Conservation (phyloP, 2,797 vertebrate species). For the Novumbra hubbsi region DNA sequence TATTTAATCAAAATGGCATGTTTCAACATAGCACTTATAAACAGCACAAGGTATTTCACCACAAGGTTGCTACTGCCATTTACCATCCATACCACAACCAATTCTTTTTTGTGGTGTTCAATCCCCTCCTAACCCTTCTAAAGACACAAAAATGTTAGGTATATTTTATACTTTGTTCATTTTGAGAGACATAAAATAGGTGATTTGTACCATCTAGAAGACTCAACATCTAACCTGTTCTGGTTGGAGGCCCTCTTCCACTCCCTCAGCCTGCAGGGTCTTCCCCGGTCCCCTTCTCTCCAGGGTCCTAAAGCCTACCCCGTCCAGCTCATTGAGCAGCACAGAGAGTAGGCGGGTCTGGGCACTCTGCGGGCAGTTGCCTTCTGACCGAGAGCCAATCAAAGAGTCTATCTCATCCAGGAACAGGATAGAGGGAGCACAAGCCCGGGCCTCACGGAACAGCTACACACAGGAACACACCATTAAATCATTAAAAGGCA, state of each 20-base stretch:
- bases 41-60: too few species aligned
- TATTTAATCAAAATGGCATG: too few species aligned
- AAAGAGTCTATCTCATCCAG: conserved; percentile 96
- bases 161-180: conserved; percentile 1
- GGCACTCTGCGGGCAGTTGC: conserved; percentile 64
- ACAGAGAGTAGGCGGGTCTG: conserved; percentile 89
- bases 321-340: conserved; percentile 96
- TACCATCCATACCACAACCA: too few species aligned
- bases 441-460: conserved; percentile 89
- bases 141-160: too few species aligned
- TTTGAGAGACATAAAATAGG: neutral
- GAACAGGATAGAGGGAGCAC: conserved; percentile 90
- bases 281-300: conserved; percentile 81
- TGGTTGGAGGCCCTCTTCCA: conserved; percentile 48
- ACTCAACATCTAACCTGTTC: conserved; percentile 63
- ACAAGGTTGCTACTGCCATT: too few species aligned
- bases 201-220: neutral
- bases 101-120: too few species aligned
- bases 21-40: too few species aligned
- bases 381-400: conserved; percentile 79
- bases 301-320: conserved; percentile 82
- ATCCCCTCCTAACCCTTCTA: too few species aligned
- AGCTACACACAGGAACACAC: conserved; percentile 68
- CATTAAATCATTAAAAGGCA: neutral
- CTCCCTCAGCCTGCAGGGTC: conserved; percentile 64